phyloP scores from a whole-genome alignment of 2,888 invertebrate species.

The Ernsta delagoae region DNA sequence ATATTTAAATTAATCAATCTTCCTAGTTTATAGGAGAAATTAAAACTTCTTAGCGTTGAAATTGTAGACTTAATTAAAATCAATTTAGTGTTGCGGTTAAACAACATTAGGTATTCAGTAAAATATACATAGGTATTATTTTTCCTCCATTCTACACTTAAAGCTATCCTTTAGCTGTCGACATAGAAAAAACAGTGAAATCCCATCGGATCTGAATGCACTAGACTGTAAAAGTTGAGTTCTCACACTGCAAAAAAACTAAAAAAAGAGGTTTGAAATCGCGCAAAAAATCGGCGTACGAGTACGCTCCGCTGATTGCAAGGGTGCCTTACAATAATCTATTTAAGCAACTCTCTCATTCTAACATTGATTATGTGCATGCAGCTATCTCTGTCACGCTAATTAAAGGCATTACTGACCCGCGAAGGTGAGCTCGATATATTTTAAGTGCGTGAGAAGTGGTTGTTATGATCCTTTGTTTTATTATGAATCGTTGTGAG shows the following conservation, averaged over 20 bases:
- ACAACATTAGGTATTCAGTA: too few species aligned
- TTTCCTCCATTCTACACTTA: slow-evolving; percentile 18
- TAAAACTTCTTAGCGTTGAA: too few species aligned
- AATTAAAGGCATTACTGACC: slow-evolving; percentile 79
- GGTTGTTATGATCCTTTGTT: slow-evolving; percentile 78
- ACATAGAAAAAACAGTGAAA: slow-evolving; percentile 43
- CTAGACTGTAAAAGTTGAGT: slow-evolving; percentile 69
- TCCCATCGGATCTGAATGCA: slow-evolving; percentile 52
- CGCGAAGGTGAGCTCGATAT: slow-evolving; percentile 64
- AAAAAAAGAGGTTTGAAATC: slow-evolving; percentile 55
- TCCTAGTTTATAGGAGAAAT: too few species aligned
- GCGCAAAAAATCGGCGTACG: slow-evolving; percentile 64
- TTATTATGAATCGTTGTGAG: slow-evolving; percentile 61
- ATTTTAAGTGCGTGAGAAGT: slow-evolving; percentile 68
- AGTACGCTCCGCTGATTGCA: slow-evolving; percentile 65
- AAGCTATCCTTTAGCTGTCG: slow-evolving; percentile 25
- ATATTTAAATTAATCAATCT: too few species aligned
- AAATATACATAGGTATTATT: background rate
- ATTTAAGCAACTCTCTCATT: slow-evolving; percentile 50
- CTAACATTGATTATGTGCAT: slow-evolving; percentile 39
- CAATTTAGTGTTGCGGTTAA: too few species aligned
- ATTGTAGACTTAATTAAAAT: background rate
- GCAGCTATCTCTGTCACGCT: slow-evolving; percentile 56
- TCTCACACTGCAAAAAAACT: slow-evolving; percentile 57
- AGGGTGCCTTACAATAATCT: slow-evolving; percentile 73